Evolutionary conservation across 2,113 vertebrate species (phyloP), one percentile per base, ranked within the genome.

Genomic region (Balaeniceps rex): DNA sequence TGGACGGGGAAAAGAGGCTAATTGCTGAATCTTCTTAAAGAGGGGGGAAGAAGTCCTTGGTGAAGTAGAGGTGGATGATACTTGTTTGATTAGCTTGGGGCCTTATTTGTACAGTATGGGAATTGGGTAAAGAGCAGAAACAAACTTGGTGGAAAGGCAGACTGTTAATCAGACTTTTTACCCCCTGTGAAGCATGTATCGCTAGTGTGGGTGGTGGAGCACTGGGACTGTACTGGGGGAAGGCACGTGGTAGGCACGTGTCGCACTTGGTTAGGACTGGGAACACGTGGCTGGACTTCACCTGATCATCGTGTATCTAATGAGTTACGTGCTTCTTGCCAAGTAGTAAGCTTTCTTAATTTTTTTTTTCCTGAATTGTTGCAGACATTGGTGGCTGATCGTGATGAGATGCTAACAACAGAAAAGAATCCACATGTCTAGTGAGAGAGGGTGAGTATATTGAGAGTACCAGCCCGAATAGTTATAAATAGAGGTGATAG

Each of bases 21-120:
- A 18, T 47, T 42, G 1, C 5, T 28, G 2, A n/a, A 2, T 29
- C 1, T 2, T 44, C 1, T 7, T 36, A 9, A 21, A 26, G 52
- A 18, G 29, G 2, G 10, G 7, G 42, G 5, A 7, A 21, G 7
- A 5, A 28, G 5, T 16, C 7, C 6, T 7, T 1, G 1, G 3
- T 25, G 5, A 55, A n/a, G 4, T 25, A 2, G 5, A 19, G 7
- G 6, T 31, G 7, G 54, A 5, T 0, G 2, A 12, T 65, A 2
- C 5, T 18, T 9, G 3, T 12, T 49, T 6, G 4, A 4, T 22
- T 0, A 29, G 5, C 1, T 25, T 47, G 2, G 19, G 11, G 0
- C 2, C 9, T 4, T 10, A 0, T 3, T 57, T 47, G 2, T 28
- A 3, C 4, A 0, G 10, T 14, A 3, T 0, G 3, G 4, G 3